Evolutionary conservation across 2,888 invertebrate genomes (phyloP).

Genomic region (Amiota communis): DNA sequence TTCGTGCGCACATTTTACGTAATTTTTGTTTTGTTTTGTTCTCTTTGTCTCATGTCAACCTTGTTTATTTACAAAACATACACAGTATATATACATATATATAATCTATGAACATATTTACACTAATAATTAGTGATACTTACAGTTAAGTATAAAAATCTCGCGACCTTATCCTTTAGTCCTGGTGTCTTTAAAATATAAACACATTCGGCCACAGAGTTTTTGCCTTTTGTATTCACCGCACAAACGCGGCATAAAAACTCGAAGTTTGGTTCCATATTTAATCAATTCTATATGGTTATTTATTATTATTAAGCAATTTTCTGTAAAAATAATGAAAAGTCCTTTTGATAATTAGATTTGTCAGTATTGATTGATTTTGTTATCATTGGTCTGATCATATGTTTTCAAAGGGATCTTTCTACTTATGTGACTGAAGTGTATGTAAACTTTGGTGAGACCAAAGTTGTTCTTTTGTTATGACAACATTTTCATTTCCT

Average conservation of each 20-base stretch:
- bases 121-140: conserved; percentile 43
- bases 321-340: too few species aligned
- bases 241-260: conserved; percentile 68
- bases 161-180: conserved; percentile 65
- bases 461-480: not conserved
- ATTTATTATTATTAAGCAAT: too few species aligned
- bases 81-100: not conserved
- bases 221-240: conserved; percentile 65
- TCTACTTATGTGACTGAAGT: not conserved
- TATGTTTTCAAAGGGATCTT: too few species aligned
- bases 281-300: too few species aligned
- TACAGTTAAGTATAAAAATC: conserved; percentile 62
- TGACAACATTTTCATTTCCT: conserved; percentile 3
- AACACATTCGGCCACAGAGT: conserved; percentile 67
- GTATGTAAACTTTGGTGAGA: not conserved
- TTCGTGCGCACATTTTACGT: conserved; percentile 20
- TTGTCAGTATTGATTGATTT: too few species aligned
- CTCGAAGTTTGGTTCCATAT: conserved; percentile 60
- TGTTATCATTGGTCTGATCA: too few species aligned
- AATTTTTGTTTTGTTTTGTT: conserved; percentile 4
- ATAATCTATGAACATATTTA: conserved; percentile 3
- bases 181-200: conserved; percentile 67
- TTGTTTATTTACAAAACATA: not conserved
- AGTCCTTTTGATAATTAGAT: too few species aligned
- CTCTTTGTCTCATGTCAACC: conserved; percentile 6